Base-by-base conservation (phyloP, 1,140 invertebrate genomes). In the Aphelenchoides fujianensis region DNA sequence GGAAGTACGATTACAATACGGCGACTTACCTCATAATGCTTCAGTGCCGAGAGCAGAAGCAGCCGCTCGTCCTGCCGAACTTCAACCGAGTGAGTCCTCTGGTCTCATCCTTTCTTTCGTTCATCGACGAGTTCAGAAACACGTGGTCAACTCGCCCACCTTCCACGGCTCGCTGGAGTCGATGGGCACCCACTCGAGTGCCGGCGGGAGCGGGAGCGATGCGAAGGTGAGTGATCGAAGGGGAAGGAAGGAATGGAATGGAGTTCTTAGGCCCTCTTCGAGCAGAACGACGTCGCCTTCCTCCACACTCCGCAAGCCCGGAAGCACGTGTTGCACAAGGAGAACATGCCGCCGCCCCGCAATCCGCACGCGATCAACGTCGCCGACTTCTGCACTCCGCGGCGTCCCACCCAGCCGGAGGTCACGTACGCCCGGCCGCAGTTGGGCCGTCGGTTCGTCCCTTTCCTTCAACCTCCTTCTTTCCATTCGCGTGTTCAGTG, bases 11-110 rank as follows among this genome's bases (percentile, higher is more conserved):
- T 84, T 91, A 92, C 83, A 85, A 89, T 79, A 91, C 90, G 16
- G 90, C 91, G 2, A 92, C 91, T 5, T 93, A 93, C 85, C 87
- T 91, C 63, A 83, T 92, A 30, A 84, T 93, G 27, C 74, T 90
- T 16, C 86, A 88, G 48, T 88, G 89, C 74, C 92, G 92, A 84
- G 84, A 86, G 72, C 87, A 87, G 69, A 89, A 90, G 9, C 23
- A 71, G 32, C 63, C 63, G 28, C 69, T 83, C 67, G 36, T 55
- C 16, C 69, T 83, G 2, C 83, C 81, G 3, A 57, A 59, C 28
- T 69, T 73, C 37, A 67, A 69, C 36, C 41, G 57, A 19, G 31
- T 73, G 41, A 27, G 23, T 72, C 53, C 0, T 19, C 59, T 55
- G 19, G 1, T 2, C 28, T 32, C 27, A 16, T 59, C 41, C 12